Evolutionary conservation across 2,888 invertebrate species (phyloP), one percentile per base, ranked within the genome.

Genomic region (Uropetala carovei): DNA sequence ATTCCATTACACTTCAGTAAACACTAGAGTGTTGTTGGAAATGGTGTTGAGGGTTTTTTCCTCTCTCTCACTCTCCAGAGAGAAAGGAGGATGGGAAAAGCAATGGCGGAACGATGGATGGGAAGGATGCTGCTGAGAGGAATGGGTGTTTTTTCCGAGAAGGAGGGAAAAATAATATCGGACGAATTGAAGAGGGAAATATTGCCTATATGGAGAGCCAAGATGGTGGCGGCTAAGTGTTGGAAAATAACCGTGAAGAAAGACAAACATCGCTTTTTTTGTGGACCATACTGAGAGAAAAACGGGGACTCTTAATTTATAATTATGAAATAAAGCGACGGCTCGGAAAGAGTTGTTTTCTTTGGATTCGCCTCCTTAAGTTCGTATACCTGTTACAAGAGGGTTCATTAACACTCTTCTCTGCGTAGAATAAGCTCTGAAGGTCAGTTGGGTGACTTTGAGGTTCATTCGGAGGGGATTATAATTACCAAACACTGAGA

Each of bases 1-100:
- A 89, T 89, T 89, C 89, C 89, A 89, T 89, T 89, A 89, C 89
- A 64, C 30, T 64, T 89, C 64, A 64, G 68, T 89, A 89, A 89
- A 89, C 89, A 89, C 43, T 60, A n/a, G 89, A 16, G 64, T 89
- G 89, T 89, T 89, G 89, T 89, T 64, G 89, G 43, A 89, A 43
- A 60, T 60, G 89, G 60, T 43, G 64, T 86, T 64, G 89, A 86
- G 60, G 60, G 86, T 30, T 30, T 86, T 75, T 27, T n/a, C 18
- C 22, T 22, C 81, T n/a, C n/a, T n/a, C n/a, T n/a, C n/a, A n/a
- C n/a, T n/a, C 27, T 64, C 18, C 27, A n/a, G 4, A 9, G 75
- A 16, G 85, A 57, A 11, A n/a, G 58, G 57, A 22, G 43, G 7
- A n/a, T 57, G 56, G 58, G 22, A 18, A 22, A n/a, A 57, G 85